Evolutionary conservation across 2,888 invertebrate species (phyloP).

Genomic region (Nipponacmea schrenckii): DNA sequence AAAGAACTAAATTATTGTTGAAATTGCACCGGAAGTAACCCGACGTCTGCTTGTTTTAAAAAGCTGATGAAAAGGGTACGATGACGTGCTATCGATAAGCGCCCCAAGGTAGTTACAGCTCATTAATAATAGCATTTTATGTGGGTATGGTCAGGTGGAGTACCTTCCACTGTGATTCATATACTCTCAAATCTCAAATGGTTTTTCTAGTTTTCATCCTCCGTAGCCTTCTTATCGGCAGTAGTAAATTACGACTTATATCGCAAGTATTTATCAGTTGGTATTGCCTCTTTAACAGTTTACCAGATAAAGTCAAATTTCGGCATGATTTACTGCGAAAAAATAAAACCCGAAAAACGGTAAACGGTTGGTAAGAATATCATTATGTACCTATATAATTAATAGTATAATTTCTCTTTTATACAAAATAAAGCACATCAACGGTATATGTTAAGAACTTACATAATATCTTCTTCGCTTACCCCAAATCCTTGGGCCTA

Average conservation of each 20-base stretch:
- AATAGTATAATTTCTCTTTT: too few species aligned
- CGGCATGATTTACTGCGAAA: background rate
- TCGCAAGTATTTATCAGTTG: background rate
- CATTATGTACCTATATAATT: too few species aligned
- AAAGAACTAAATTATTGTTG: too few species aligned
- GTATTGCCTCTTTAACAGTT: background rate
- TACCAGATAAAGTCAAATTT: background rate
- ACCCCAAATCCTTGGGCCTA: too few species aligned
- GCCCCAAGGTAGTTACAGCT: background rate
- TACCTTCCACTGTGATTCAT: background rate
- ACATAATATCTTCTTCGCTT: too few species aligned
- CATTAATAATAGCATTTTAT: background rate
- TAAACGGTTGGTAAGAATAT: too few species aligned
- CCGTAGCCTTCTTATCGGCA: background rate
- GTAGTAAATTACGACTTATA: background rate
- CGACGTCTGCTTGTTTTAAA: background rate
- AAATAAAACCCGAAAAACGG: too few species aligned
- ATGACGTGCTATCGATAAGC: conserved; percentile 1
- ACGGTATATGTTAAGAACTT: too few species aligned
- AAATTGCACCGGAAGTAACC: background rate
- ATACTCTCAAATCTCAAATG: background rate
- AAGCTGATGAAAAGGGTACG: background rate
- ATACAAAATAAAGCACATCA: too few species aligned
- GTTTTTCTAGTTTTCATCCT: background rate
- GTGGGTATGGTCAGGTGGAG: background rate